These are phyloP conservation scores for Eulacestoma nigropectus DNA, from an alignment of 2,113 vertebrate genomes.

Conservation along the genomic window DNA sequence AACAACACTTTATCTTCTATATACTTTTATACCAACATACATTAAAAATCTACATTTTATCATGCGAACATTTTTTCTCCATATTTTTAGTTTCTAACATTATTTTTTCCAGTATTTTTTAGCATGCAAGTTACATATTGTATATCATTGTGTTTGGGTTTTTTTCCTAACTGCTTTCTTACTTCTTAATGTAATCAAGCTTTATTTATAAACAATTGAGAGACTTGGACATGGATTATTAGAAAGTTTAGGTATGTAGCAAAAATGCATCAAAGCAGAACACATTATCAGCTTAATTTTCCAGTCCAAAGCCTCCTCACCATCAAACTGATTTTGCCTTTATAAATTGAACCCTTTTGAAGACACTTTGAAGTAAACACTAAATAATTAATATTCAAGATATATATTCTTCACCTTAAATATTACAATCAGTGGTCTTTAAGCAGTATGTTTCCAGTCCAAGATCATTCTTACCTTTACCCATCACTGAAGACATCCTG, in stretches of 20 bases:
- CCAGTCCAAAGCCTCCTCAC: not conserved
- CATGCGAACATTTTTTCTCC: not conserved
- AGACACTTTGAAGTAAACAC: not conserved
- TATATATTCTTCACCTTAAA: not conserved
- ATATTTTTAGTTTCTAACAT: not conserved
- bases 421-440: not conserved
- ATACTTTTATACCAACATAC: not conserved
- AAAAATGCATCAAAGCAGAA: not conserved
- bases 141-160: fast-evolving
- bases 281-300: not conserved
- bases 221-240: not conserved
- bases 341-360: not conserved
- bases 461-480: not conserved
- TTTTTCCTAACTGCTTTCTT: not conserved
- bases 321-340: not conserved
- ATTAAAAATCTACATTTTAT: not conserved
- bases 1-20: not conserved
- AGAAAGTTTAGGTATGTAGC: not conserved
- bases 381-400: not conserved
- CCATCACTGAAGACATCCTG: not conserved
- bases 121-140: not conserved
- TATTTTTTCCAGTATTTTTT: not conserved
- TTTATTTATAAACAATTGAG: not conserved
- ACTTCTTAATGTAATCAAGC: not conserved
- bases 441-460: not conserved